A percentile compares a stretch with the other conserved stretches of the same genome.
phyloP scores from a whole-genome alignment of 2,888 invertebrate genomes.

The Cremastobaeus sp. region DNA sequence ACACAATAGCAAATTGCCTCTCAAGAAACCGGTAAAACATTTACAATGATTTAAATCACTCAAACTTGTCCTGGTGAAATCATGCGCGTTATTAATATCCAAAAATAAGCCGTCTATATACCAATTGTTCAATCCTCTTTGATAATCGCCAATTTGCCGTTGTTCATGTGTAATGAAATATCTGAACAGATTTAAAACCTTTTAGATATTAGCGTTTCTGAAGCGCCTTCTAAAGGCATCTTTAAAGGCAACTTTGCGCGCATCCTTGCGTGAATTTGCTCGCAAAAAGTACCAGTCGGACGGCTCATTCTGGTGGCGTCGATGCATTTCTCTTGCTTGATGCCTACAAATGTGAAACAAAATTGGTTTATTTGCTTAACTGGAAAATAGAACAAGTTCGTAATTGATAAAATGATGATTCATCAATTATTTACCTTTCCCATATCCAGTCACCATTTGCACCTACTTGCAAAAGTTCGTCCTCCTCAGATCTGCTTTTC shows the following conservation, averaged over 20 bases:
- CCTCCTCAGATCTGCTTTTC: conserved; percentile 25
- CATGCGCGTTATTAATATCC: no score
- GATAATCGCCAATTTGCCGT: conserved; percentile 31
- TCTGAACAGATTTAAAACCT: conserved; percentile 2
- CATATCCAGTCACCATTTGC: conserved; percentile 40
- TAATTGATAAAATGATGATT: neutral
- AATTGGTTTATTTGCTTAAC: neutral
- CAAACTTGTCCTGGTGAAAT: no score
- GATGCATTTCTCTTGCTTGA: conserved; percentile 40
- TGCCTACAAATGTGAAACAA: conserved; percentile 23
- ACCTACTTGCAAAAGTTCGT: conserved; percentile 20
- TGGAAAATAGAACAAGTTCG: no score
- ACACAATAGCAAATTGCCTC: conserved; percentile 28
- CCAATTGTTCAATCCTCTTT: no score
- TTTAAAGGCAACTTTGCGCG: conserved; percentile 47
- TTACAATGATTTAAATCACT: neutral
- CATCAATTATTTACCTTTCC: conserved; percentile 43
- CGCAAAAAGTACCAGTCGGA: conserved; percentile 50
- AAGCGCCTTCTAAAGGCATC: conserved; percentile 37
- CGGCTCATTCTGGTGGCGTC: conserved; percentile 38
- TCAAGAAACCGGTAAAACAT: neutral
- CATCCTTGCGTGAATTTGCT: conserved; percentile 48
- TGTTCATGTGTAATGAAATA: conserved; percentile 6
- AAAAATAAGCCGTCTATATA: no score
- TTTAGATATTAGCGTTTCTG: conserved; percentile 29